These are phyloP conservation scores for Pitta sordida DNA, from an alignment of 2,113 vertebrate species.

Conservation along the genomic window DNA sequence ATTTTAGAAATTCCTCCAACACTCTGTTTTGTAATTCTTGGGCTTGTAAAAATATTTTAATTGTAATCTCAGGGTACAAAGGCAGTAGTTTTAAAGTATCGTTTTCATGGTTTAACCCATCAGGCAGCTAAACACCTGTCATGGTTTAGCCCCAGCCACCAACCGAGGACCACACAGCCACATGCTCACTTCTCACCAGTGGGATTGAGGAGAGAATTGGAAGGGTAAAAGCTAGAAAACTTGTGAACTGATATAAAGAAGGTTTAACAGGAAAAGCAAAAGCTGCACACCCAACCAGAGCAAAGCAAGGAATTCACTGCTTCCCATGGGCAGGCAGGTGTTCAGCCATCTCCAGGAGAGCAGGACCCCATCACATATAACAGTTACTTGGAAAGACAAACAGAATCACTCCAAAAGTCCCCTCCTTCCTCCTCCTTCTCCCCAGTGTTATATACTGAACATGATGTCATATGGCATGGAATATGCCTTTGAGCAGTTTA, in stretches of 20 bases:
- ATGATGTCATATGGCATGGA: not conserved
- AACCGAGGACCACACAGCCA: not conserved
- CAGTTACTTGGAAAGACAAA: not conserved
- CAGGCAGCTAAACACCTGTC: not conserved
- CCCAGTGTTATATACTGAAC: not conserved
- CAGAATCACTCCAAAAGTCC: not conserved
- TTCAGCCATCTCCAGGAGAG: not conserved
- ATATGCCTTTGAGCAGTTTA: not conserved
- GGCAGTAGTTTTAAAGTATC: not conserved
- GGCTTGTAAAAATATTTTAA: not conserved
- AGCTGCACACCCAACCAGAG: not conserved
- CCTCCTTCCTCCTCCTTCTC: not conserved
- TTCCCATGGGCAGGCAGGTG: not conserved
- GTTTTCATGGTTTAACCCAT: not conserved
- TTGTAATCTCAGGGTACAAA: not conserved
- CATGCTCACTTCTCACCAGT: rapidly evolving
- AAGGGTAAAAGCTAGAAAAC: not conserved
- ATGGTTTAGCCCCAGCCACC: not conserved
- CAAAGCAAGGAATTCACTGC: not conserved
- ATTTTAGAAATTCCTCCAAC: not conserved
- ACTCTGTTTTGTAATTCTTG: not conserved
- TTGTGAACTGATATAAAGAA: not conserved
- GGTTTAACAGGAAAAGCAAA: not conserved
- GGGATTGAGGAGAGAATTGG: not conserved
- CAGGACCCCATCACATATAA: not conserved